Evolutionary conservation across 1,140 invertebrate species (phyloP).

Genomic region (Sesamia nonagrioides): DNA sequence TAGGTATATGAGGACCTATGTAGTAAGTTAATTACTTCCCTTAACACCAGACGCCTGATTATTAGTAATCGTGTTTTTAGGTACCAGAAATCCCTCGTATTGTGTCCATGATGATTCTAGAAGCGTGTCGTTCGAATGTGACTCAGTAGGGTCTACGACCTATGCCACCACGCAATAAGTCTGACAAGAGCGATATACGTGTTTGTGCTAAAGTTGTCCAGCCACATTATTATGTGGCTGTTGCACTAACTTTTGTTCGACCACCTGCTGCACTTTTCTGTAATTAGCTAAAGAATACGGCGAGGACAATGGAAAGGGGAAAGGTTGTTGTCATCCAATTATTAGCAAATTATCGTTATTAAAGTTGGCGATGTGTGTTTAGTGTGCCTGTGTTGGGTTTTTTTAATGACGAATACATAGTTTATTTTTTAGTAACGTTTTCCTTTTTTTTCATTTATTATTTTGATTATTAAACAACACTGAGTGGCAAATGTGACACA

Average conservation of each 20-base stretch:
- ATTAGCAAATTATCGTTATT: conserved; percentile 2
- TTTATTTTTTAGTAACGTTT: neutral
- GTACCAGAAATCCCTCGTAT: neutral
- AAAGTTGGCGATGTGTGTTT: neutral
- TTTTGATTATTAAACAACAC: neutral
- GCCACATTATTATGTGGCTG: conserved; percentile 44
- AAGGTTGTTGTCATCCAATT: conserved; percentile 18
- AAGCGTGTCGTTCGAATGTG: conserved; percentile 29
- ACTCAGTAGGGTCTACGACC: conserved; percentile 44
- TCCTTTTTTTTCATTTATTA: neutral
- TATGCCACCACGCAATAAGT: conserved; percentile 41
- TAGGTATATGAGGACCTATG: too few relatives aligned
- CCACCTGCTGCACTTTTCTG: conserved; percentile 45
- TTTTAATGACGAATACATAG: neutral
- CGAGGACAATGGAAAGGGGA: conserved; percentile 35
- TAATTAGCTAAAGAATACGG: conserved; percentile 29
- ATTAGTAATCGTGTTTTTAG: too few relatives aligned
- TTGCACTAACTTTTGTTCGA: conserved; percentile 35
- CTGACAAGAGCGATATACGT: conserved; percentile 38
- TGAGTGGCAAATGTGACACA: neutral
- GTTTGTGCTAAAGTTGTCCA: conserved; percentile 38
- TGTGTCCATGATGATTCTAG: conserved; percentile 31
- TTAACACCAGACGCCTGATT: neutral
- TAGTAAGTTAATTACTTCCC: neutral
- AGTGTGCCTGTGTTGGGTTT: neutral